These are phyloP conservation scores for Megaptera novaeangliae DNA, from an alignment of 2,113 vertebrate species.

Conservation along the genomic window DNA sequence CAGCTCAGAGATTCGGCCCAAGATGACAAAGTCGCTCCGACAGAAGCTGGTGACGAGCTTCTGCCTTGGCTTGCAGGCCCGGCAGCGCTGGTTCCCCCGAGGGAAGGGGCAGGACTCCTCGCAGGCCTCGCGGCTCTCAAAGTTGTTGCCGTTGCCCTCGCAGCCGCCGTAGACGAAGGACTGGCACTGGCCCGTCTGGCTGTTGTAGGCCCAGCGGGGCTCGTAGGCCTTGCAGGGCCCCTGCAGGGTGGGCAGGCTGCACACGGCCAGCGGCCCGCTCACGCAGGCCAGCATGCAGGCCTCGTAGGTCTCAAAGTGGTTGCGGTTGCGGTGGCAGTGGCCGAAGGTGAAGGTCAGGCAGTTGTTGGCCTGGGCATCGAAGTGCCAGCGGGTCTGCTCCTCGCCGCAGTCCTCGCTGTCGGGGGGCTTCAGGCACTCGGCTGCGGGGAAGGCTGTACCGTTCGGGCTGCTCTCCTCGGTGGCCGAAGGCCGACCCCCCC, in stretches of 20 bases:
- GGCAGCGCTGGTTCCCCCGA: conserved; percentile 87
- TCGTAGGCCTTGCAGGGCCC: conserved; percentile 94
- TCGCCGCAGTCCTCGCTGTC: conserved; percentile 89
- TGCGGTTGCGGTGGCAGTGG: conserved; percentile 87
- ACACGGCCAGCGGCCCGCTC: conserved; percentile 86
- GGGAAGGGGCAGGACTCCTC: conserved; percentile 95
- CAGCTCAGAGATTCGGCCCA: conserved; percentile 91
- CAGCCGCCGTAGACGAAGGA: conserved; percentile 96
- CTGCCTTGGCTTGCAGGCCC: conserved; percentile 90
- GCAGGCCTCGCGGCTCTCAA: conserved; percentile 92
- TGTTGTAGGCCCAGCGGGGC: conserved; percentile 94
- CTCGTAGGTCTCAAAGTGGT: conserved; percentile 89
- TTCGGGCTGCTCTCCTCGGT: conserved; percentile 78
- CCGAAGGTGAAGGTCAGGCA: conserved; percentile 91
- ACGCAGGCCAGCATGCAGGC: conserved; percentile 92
- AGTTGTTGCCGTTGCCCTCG: conserved; percentile 96
- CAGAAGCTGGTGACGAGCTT: conserved; percentile 98
- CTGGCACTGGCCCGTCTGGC: conserved; percentile 87
- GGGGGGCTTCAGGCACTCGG: conserved; percentile 88
- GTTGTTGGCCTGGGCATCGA: conserved; percentile 91
- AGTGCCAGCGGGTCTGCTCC: conserved; percentile 93
- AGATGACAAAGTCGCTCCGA: conserved; percentile 93
- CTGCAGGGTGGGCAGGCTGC: conserved; percentile 89
- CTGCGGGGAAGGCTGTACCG: conserved; percentile 82
- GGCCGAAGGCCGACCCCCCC: conserved; percentile 72